Percentiles rank a stretch among this genome's conserved stretches.
phyloP scores from a whole-genome alignment of 2,113 vertebrate species.

The Hystrix brachyura region DNA sequence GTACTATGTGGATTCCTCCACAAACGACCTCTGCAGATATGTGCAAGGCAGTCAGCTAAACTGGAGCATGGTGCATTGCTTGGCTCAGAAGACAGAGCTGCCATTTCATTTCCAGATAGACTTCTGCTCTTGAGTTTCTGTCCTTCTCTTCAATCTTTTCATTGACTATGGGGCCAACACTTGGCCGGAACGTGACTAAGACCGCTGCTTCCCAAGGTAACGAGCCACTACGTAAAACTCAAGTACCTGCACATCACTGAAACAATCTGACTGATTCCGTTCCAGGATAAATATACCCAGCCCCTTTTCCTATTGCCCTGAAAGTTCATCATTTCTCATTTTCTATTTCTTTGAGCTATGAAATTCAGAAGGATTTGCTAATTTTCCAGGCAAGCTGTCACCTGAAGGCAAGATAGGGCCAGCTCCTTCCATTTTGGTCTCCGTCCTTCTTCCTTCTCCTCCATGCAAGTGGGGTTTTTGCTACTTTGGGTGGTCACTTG shows the following conservation, averaged over 20 bases:
- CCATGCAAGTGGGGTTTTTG: accelerated
- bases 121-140: background rate
- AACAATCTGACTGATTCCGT: background rate
- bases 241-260: accelerated
- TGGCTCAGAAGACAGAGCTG: background rate
- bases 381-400: background rate
- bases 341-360: background rate
- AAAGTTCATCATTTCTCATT: background rate
- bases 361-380: background rate
- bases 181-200: background rate
- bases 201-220: background rate
- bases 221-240: background rate
- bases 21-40: accelerated
- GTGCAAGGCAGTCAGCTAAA: accelerated
- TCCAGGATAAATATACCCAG: too few relatives aligned
- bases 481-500: accelerated
- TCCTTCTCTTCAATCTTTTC: background rate
- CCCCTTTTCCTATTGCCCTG: background rate
- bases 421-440: accelerated
- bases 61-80: accelerated
- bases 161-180: background rate
- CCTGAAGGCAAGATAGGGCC: background rate
- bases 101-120: accelerated
- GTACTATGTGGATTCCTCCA: accelerated
- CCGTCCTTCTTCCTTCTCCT: background rate